These are phyloP conservation scores for Nasonia oneida DNA, from an alignment of 2,888 invertebrate species.

Conservation along the genomic window DNA sequence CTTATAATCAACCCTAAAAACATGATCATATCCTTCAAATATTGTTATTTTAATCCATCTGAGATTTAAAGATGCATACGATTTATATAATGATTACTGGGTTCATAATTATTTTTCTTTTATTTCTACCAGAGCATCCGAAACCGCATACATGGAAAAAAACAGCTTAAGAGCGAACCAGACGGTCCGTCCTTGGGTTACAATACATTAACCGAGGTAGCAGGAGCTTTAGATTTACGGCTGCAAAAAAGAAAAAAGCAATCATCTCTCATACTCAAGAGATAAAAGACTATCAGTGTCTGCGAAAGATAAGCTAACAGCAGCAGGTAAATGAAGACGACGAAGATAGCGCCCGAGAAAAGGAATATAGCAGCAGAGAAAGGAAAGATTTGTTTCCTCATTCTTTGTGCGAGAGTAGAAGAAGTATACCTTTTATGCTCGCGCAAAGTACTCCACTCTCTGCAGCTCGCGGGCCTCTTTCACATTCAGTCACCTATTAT, in stretches of 20 bases:
- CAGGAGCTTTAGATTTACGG: neutral
- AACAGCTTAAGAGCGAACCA: neutral
- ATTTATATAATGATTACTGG: too few relatives aligned
- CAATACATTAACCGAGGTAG: neutral
- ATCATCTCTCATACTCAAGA: constrained; percentile 7
- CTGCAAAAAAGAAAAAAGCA: constrained; percentile 17
- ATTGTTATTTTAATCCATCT: too few relatives aligned
- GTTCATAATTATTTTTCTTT: too few relatives aligned
- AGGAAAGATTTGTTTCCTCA: constrained; percentile 53
- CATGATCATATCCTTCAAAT: too few relatives aligned
- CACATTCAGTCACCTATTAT: constrained; percentile 47
- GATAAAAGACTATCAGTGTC: constrained; percentile 28
- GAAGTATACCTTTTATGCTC: constrained; percentile 51
- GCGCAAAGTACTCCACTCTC: constrained; percentile 42
- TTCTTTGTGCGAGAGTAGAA: constrained; percentile 46
- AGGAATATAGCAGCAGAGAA: neutral
- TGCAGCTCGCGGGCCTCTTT: constrained; percentile 3
- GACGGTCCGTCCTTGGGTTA: neutral
- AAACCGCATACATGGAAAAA: neutral
- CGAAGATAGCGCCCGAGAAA: constrained; percentile 8
- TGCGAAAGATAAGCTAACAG: neutral
- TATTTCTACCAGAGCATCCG: neutral
- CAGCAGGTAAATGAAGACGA: constrained; percentile 16
- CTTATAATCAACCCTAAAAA: too few relatives aligned
- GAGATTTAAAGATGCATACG: too few relatives aligned